Evolutionary conservation across 30 jellyfish, hydroid and myxozoan species (phyloP).

Genomic region (Phacellophora camtschatica): DNA sequence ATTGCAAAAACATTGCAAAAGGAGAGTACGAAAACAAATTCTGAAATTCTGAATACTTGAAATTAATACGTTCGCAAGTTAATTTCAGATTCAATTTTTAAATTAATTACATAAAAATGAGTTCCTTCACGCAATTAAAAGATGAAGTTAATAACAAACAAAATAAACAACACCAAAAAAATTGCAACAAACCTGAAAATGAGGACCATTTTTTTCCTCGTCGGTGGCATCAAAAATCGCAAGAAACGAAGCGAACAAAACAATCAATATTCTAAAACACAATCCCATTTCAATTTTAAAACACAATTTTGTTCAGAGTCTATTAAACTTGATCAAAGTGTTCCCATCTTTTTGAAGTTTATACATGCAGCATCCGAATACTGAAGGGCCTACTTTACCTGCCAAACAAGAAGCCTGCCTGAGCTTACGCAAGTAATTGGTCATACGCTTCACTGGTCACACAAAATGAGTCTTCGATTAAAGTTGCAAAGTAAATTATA

Average conservation of each 20-base stretch:
- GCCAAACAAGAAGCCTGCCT: slow-evolving; percentile 55
- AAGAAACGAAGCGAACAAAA: neutral
- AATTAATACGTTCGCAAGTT: no score
- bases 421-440: slow-evolving; percentile 4
- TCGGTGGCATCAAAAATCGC: neutral
- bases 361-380: no score
- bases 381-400: no score
- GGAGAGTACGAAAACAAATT: no score
- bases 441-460: slow-evolving; percentile 7
- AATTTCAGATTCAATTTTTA: no score
- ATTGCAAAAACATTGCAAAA: no score
- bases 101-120: no score
- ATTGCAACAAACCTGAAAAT: neutral
- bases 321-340: neutral
- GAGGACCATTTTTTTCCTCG: neutral
- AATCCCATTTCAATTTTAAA: no score
- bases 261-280: neutral
- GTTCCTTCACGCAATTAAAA: no score
- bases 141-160: neutral
- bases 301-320: no score
- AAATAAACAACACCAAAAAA: neutral
- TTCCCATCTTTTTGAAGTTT: neutral
- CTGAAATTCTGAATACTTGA: no score
- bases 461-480: neutral
- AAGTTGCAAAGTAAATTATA: no score